Base-by-base conservation (phyloP, 1,140 invertebrate genomes). In the Proctacanthus coquilletti region DNA sequence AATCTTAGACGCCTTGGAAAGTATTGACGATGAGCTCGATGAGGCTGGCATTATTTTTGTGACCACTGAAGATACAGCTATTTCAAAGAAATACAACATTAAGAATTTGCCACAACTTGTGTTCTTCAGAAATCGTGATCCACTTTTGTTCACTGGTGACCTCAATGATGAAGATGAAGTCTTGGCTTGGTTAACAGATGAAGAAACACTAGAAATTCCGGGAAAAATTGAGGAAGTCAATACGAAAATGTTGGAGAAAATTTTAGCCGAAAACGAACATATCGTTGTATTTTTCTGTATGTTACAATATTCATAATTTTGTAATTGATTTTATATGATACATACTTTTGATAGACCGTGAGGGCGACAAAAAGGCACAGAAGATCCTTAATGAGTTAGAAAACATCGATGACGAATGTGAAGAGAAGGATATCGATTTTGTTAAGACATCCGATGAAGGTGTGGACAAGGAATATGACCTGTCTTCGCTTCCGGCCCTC, bases 161-260 rank as follows among this genome's bases (percentile, higher is more conserved):
- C 66, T 94, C 32, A 75, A 83, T 44, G 85, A 94, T 60, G 86
- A 91, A 60, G 85, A 93, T 51, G 83, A 88, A 58, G 83, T 87
- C 4, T 54, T 94, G 10, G 74, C 81, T 5, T 94, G 88, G 88
- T 64, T 93, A 5, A 92, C 87, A 2, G 85, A 89, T 56, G 86
- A 92, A 57, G 75, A 91, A 36, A 93, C 84, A 11, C 62, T 93
- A 1, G 85, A 93, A 62, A 75, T 82, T 45, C 86, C 86, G 18
- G 88, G 89, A 32, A 76, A 83, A 60, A 95, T 95, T 56, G 89
- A 95, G 60, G 86, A 93, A 67, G 85, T 95, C 15, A 93, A 92
- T 53, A 64, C 71, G 0, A 82, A 73, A 59, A 92, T 94, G 87
- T 64, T 95, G 52, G 85, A 92, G 48, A 88, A 88, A 53, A 80